Conservation (phyloP, 2,113 vertebrate species). For the Xenopus tropicalis region UCB_Xtro_10.0 CM004445.2:122167501-122168000, state of each 20-base stretch:
- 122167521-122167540: background rate
- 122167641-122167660: background rate
- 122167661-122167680: background rate
- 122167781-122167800: conserved; percentile 24
- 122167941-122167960: conserved; percentile 22
- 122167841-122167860: conserved; percentile 8
- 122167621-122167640: background rate
- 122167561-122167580: background rate
- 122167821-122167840: background rate
- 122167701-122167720: background rate
- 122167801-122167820: conserved; percentile 10
- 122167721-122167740: background rate
- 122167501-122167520: too few relatives aligned
- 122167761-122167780: conserved; percentile 31
- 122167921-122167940: conserved; percentile 21
- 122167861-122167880: conserved; percentile 32
- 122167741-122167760: conserved; percentile 24
- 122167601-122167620: background rate
- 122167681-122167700: background rate
- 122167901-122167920: conserved; percentile 28
- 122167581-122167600: background rate
- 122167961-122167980: conserved; percentile 12
- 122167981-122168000: background rate
- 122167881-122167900: conserved; percentile 40
- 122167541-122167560: background rate